These are phyloP conservation scores for Pararge aegeria DNA, from an alignment of 1,140 invertebrate species.

Conservation along the genomic window DNA sequence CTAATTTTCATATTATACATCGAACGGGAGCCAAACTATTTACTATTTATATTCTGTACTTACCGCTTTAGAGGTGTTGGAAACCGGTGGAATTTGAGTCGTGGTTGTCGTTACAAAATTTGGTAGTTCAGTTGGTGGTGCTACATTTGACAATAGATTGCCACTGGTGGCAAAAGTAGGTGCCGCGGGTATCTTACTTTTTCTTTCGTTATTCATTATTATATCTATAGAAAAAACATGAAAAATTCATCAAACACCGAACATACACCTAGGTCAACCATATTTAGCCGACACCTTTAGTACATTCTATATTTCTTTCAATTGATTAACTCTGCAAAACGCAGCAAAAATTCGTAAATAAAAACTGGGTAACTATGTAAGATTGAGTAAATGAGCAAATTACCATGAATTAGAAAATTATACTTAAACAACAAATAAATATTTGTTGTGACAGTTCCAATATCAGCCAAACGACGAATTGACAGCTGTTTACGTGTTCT, in stretches of 20 bases:
- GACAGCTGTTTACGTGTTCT: slow-evolving; percentile 31
- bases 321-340: too few species aligned
- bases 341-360: too few species aligned
- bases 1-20: background rate
- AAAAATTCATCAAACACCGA: background rate
- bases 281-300: background rate
- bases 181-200: slow-evolving; percentile 54
- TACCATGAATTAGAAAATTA: background rate
- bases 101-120: slow-evolving; percentile 74
- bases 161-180: slow-evolving; percentile 57
- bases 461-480: slow-evolving; percentile 23
- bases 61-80: slow-evolving; percentile 29
- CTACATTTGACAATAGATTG: slow-evolving; percentile 80
- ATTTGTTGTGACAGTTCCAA: slow-evolving; percentile 24
- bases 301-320: too few species aligned
- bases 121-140: slow-evolving; percentile 80
- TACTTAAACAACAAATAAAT: slow-evolving; percentile 11
- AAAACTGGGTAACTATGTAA: too few species aligned
- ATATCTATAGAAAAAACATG: slow-evolving; percentile 8
- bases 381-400: background rate
- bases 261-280: background rate
- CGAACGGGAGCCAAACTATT: background rate
- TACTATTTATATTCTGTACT: background rate
- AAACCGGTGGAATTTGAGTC: slow-evolving; percentile 24
- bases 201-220: slow-evolving; percentile 62